Percentiles rank a stretch among this genome's conserved stretches.
Conservation (phyloP, 2,113 vertebrate genomes). For the Camelus dromedarius region DNA sequence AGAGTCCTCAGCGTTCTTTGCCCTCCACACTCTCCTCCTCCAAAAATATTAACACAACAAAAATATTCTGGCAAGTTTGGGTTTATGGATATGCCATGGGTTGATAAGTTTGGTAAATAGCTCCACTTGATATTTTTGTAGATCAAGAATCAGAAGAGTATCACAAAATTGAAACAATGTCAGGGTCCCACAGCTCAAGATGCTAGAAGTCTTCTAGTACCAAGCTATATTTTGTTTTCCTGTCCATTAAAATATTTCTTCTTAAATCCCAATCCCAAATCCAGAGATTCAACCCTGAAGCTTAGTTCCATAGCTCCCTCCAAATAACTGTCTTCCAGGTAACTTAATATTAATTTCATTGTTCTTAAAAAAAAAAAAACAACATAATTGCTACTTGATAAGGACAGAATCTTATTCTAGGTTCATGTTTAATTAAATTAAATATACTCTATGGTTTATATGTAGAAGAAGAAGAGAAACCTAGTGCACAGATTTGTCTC, state of each 20-base stretch:
- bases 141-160: background rate
- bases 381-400: conserved; percentile 86
- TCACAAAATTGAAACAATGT: background rate
- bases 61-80: background rate
- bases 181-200: background rate
- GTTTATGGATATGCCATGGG: background rate
- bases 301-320: background rate
- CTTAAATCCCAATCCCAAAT: background rate
- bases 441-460: conserved; percentile 87
- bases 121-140: background rate
- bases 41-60: background rate
- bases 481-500: background rate
- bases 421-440: conserved; percentile 88
- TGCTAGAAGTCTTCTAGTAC: background rate
- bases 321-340: background rate
- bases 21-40: background rate
- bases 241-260: background rate
- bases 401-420: conserved; percentile 82
- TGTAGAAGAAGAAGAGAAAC: conserved; percentile 58
- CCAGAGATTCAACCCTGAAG: background rate
- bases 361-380: conserved; percentile 56
- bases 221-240: background rate
- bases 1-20: background rate
- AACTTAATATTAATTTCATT: background rate
- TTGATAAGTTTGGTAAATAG: conserved; percentile 3